These are phyloP conservation scores for Symphodus melops DNA, from an alignment of 2,113 vertebrate genomes.

Conservation along the genomic window DNA sequence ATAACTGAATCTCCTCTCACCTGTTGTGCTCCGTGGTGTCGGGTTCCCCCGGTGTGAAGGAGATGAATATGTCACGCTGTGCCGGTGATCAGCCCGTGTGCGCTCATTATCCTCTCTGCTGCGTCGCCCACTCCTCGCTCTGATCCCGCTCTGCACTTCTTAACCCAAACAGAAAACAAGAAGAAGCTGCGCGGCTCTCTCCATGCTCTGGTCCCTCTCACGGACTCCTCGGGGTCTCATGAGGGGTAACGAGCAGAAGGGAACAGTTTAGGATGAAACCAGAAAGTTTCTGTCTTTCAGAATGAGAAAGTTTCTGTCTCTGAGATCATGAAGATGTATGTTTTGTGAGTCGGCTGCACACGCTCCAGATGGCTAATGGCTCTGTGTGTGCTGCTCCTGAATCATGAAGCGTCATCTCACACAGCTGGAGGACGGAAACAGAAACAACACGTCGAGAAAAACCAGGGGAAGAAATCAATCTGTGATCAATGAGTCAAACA, in stretches of 20 bases:
- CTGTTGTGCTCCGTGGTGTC: slow-evolving; percentile 65
- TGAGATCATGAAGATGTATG: not conserved
- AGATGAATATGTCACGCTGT: slow-evolving; percentile 72
- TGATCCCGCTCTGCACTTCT: slow-evolving; percentile 37
- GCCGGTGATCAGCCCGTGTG: slow-evolving; percentile 62
- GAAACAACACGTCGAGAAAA: slow-evolving; percentile 8
- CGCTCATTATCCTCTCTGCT: slow-evolving; percentile 46
- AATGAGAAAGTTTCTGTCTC: slow-evolving; percentile 1
- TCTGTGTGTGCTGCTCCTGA: slow-evolving; percentile 16
- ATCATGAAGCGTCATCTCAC: slow-evolving; percentile 24
- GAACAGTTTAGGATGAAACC: slow-evolving; percentile 44
- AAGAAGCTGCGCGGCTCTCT: slow-evolving; percentile 20
- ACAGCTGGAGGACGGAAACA: slow-evolving; percentile 14
- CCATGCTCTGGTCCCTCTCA: not conserved
- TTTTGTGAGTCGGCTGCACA: slow-evolving; percentile 13
- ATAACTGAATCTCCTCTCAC: slow-evolving; percentile 58
- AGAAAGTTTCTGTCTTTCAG: slow-evolving; percentile 29
- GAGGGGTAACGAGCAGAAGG: slow-evolving; percentile 23
- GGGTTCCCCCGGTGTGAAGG: slow-evolving; percentile 56
- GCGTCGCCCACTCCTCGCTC: slow-evolving; percentile 23
- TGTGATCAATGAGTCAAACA: slow-evolving; percentile 32
- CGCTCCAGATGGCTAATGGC: slow-evolving; percentile 42
- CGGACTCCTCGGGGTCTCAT: slow-evolving; percentile 8
- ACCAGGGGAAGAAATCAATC: slow-evolving; percentile 31
- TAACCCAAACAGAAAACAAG: slow-evolving; percentile 14